phyloP scores from a whole-genome alignment of 2,113 vertebrate species.

The Typhlomys cinereus region DNA sequence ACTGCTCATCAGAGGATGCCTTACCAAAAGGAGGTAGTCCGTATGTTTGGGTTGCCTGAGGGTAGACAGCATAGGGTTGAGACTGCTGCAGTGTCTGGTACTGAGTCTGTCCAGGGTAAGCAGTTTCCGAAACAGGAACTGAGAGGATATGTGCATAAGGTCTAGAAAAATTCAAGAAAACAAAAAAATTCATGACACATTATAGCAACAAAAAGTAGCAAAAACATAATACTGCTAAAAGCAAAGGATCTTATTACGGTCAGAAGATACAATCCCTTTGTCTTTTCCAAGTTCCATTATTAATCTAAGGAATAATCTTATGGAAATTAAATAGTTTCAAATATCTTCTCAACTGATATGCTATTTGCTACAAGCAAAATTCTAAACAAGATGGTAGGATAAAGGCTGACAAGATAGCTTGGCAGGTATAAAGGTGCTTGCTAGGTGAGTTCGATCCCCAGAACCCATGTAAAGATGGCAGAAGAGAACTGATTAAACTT shows the following conservation, averaged over 20 bases:
- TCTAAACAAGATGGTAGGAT: not conserved
- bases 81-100: slow-evolving; percentile 93
- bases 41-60: slow-evolving; percentile 94
- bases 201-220: slow-evolving; percentile 27
- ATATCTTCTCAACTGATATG: slow-evolving; percentile 19
- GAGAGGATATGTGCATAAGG: slow-evolving; percentile 89
- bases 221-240: slow-evolving; percentile 22
- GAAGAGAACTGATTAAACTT: too few species aligned
- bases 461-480: too few species aligned
- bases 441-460: too few species aligned
- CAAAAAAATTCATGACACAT: slow-evolving; percentile 48
- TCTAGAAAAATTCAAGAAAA: slow-evolving; percentile 80
- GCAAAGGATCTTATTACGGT: slow-evolving; percentile 18
- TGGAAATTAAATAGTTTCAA: slow-evolving; percentile 31
- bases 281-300: slow-evolving; percentile 2
- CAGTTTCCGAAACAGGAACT: slow-evolving; percentile 89
- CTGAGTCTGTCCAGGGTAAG: slow-evolving; percentile 91
- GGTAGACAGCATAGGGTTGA: slow-evolving; percentile 93
- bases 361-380: not conserved
- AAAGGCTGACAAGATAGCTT: too few species aligned
- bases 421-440: too few species aligned
- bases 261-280: slow-evolving; percentile 9
- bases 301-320: slow-evolving; percentile 47
- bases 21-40: slow-evolving; percentile 99
- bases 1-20: slow-evolving; percentile 58